Conservation (phyloP, 2,797 vertebrate genomes). For the Echiichthys vipera region DNA sequence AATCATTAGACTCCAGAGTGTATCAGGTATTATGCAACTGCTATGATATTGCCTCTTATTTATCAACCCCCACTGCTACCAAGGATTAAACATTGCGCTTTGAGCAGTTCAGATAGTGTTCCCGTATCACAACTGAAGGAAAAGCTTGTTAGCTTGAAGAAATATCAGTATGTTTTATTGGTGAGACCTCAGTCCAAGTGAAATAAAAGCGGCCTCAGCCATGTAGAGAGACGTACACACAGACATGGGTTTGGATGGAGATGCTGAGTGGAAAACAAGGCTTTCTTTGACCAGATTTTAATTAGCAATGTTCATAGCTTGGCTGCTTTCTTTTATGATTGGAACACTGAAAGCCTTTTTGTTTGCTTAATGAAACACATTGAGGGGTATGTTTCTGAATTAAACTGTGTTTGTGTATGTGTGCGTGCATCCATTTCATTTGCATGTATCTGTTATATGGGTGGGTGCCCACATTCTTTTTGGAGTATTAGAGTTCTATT, state of each 20-base stretch:
- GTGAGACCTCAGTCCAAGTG: slow-evolving; percentile 63
- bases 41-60: slow-evolving; percentile 29
- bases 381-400: slow-evolving; percentile 67
- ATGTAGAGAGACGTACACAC: slow-evolving; percentile 65
- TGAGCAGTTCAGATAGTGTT: slow-evolving; percentile 44
- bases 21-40: slow-evolving; percentile 24
- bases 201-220: slow-evolving; percentile 75
- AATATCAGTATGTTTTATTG: slow-evolving; percentile 73
- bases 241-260: slow-evolving; percentile 78
- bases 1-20: neutral
- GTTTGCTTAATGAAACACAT: slow-evolving; percentile 81
- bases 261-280: slow-evolving; percentile 79
- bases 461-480: slow-evolving; percentile 41
- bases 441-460: slow-evolving; percentile 56
- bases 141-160: slow-evolving; percentile 63
- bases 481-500: slow-evolving; percentile 46
- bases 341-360: slow-evolving; percentile 81
- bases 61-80: slow-evolving; percentile 16
- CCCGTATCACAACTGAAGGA: slow-evolving; percentile 41
- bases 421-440: slow-evolving; percentile 27
- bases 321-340: slow-evolving; percentile 81
- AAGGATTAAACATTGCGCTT: slow-evolving; percentile 36
- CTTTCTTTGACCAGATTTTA: slow-evolving; percentile 82
- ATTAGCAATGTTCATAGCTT: slow-evolving; percentile 83
- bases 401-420: slow-evolving; percentile 53